A percentile compares a stretch with the other conserved stretches of the same genome.
Evolutionary conservation across 2,888 invertebrate genomes (phyloP).

Genomic region (Sthenelais limicola): DNA sequence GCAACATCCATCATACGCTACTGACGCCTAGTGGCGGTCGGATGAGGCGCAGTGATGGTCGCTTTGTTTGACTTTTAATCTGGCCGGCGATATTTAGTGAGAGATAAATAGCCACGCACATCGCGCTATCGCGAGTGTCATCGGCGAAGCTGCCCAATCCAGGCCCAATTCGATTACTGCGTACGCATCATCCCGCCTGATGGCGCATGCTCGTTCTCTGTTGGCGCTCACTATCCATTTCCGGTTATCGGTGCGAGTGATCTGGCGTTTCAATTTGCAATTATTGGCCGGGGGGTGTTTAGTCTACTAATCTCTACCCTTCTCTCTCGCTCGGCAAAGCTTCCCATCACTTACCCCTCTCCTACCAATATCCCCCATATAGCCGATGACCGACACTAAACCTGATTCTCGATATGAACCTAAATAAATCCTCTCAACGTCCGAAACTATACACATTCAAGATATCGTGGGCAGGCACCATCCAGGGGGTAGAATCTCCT

Average conservation of each 20-base stretch:
- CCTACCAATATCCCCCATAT: too few species aligned
- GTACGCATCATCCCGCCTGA: not conserved
- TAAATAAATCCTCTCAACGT: too few species aligned
- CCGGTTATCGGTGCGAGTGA: constrained; percentile 23
- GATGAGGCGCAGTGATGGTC: not conserved
- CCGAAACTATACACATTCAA: too few species aligned
- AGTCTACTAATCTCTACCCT: constrained; percentile 24
- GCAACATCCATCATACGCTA: constrained; percentile 22
- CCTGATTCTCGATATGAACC: too few species aligned
- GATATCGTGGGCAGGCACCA: too few species aligned
- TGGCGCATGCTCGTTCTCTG: constrained; percentile 11
- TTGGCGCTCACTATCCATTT: not conserved
- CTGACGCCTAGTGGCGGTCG: not conserved
- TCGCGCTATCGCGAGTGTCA: constrained; percentile 31
- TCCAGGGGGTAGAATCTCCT: too few species aligned
- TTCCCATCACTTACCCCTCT: constrained; percentile 23
- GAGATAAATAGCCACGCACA: constrained; percentile 34
- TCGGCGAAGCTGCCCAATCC: not conserved
- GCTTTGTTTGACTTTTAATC: constrained; percentile 39
- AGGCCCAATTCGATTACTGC: constrained; percentile 30
- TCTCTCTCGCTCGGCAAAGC: not conserved
- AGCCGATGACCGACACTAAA: too few species aligned
- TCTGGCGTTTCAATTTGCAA: constrained; percentile 41
- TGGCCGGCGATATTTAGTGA: constrained; percentile 37
- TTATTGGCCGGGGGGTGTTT: constrained; percentile 40